Evolutionary conservation across 2,113 vertebrate genomes (phyloP).

Genomic region (Conger conger): DNA sequence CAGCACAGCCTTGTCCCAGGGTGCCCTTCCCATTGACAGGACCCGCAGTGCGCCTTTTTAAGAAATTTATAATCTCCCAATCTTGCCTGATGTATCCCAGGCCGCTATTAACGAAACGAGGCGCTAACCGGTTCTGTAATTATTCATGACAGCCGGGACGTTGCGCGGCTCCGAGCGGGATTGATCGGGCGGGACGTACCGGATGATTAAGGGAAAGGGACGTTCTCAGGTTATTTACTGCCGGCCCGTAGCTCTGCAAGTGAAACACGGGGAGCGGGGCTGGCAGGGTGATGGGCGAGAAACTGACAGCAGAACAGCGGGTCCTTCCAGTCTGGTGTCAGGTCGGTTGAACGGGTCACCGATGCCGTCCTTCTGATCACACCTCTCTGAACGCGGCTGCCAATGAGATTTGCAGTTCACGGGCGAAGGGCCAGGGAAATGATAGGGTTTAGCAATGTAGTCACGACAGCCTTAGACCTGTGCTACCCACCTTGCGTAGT

Average conservation of each 20-base stretch:
- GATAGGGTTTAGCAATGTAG: not conserved
- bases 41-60: not conserved
- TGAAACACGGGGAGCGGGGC: not conserved
- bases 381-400: not conserved
- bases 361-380: not conserved
- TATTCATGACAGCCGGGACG: not conserved
- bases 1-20: not conserved
- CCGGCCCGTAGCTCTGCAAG: not conserved
- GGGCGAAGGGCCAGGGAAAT: not conserved
- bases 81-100: not conserved
- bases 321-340: not conserved
- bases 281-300: not conserved
- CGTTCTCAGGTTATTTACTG: not conserved
- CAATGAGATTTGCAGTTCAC: not conserved
- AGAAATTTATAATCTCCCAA: conserved; percentile 7
- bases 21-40: not conserved
- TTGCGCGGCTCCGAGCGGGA: not conserved
- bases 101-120: not conserved
- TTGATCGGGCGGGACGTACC: not conserved
- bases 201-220: not conserved
- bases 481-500: not conserved
- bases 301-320: not conserved
- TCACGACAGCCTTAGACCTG: not conserved
- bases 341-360: not conserved
- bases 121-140: not conserved